Evolutionary conservation across 1,140 invertebrate species (phyloP).

Genomic region (Campoletis sonorensis): DNA sequence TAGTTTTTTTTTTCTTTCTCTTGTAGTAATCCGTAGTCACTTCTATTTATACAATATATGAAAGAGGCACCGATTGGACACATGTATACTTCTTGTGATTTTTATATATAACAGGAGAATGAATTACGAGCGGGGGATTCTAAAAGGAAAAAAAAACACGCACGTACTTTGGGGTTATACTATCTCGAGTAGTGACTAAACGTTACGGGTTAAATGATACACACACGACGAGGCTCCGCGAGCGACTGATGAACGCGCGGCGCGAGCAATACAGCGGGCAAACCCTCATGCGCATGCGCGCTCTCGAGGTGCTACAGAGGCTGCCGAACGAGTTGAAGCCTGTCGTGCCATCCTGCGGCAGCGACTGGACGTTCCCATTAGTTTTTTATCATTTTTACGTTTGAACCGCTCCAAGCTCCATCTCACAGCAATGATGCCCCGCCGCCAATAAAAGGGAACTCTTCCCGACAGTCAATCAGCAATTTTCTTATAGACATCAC

Average conservation of each 20-base stretch:
- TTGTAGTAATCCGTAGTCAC: not conserved
- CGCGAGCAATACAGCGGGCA: not conserved
- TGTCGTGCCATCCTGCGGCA: not conserved
- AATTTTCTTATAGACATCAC: too few relatives aligned
- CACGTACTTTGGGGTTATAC: not conserved
- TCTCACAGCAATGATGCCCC: too few relatives aligned
- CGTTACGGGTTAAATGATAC: not conserved
- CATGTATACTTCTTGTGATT: not conserved
- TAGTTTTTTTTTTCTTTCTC: not conserved
- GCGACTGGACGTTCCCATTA: too few relatives aligned
- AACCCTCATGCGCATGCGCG: conserved; percentile 9
- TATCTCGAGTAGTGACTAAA: not conserved
- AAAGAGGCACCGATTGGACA: not conserved
- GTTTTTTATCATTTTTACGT: too few relatives aligned
- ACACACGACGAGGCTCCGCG: conserved; percentile 8
- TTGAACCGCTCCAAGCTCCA: too few relatives aligned
- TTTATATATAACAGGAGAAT: not conserved
- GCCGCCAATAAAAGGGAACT: too few relatives aligned
- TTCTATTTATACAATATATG: not conserved
- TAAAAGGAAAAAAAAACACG: not conserved
- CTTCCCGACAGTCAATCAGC: too few relatives aligned
- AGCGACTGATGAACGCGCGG: conserved; percentile 27
- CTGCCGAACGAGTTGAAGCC: not conserved
- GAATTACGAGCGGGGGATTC: not conserved
- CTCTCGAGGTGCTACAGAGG: not conserved